These are phyloP conservation scores for Epirrita christyi DNA, from an alignment of 2,888 invertebrate genomes.

Conservation along the genomic window DNA sequence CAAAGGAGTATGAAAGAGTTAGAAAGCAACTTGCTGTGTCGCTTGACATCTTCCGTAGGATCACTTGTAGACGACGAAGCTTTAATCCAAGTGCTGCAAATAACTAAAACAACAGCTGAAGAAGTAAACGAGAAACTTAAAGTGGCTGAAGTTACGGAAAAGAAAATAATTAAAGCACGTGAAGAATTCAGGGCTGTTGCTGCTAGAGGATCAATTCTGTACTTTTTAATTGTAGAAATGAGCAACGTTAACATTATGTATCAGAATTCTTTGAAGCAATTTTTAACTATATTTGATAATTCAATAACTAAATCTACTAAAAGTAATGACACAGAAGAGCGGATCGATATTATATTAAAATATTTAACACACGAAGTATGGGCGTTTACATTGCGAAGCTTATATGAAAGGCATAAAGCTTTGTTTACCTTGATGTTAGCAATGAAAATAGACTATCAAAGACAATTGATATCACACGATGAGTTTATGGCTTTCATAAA, in stretches of 20 bases:
- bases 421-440: conserved; percentile 97
- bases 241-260: conserved; percentile 98
- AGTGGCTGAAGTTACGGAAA: conserved; percentile 96
- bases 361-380: conserved; percentile 97
- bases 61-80: conserved; percentile 98
- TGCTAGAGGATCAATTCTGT: conserved; percentile 96
- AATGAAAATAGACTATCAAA: conserved; percentile 96
- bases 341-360: conserved; percentile 94
- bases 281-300: conserved; percentile 95
- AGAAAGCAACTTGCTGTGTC: conserved; percentile 95
- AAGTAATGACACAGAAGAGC: conserved; percentile 92
- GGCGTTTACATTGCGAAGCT: conserved; percentile 95
- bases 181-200: conserved; percentile 98
- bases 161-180: conserved; percentile 96
- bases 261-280: conserved; percentile 97
- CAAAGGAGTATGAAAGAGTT: conserved; percentile 98
- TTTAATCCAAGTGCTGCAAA: conserved; percentile 94
- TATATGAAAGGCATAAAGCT: conserved; percentile 97
- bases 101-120: conserved; percentile 95
- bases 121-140: conserved; percentile 97
- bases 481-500: conserved; percentile 98
- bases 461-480: conserved; percentile 91
- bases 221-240: conserved; percentile 99
- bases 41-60: conserved; percentile 97
- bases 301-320: conserved; percentile 96